Base-by-base conservation (phyloP, 2,888 invertebrate species). In the Orthosia incerta region DNA sequence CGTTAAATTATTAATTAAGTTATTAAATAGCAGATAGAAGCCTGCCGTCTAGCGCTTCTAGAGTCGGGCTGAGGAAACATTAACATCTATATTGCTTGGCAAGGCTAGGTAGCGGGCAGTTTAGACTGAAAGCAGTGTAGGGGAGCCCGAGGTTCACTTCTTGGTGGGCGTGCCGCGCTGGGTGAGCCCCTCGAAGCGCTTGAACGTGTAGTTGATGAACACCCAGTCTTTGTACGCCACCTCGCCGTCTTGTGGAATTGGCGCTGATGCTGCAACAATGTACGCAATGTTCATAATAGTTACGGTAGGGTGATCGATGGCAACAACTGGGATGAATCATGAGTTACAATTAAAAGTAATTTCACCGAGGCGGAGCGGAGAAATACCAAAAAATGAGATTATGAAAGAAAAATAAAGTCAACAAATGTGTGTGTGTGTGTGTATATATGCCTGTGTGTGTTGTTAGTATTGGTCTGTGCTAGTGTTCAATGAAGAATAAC, bases 201-300 rank as follows among this genome's bases (percentile, higher is more conserved):
- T 99, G 97, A 99, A 99, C 80, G 99, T 99, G 96, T 99, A 99
- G 97, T 99, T 99, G 93, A 99, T 99, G 96, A 99, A 99, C 88
- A 99, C 99, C 99, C 99, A 99, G 97, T 99, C 99, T 97, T 99
- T 99, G 95, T 98, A 98, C 89, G 98, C 98, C 84, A 98, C 97
- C 95, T 99, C 99, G 81, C 99, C 98, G 91, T 99, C 99, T 95
- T 98, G 98, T 75, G 98, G 97, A 91, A 98, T 97, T 55, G 99
- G 98, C 80, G 99, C 98, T 79, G 99, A 97, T 89, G 98, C 98
- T 98, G 96, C 46, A 97, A 96, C 77, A 84, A 86, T 18, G 79
- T 79, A 84, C 79, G 72, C 74, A 86, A 84, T 86, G 80, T 86
- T 84, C 83, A 88, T 76, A 84, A 76, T 72, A 61, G 79, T 71